These are phyloP conservation scores for Chirona hameri DNA, from an alignment of 2,888 invertebrate species.

Conservation along the genomic window DNA sequence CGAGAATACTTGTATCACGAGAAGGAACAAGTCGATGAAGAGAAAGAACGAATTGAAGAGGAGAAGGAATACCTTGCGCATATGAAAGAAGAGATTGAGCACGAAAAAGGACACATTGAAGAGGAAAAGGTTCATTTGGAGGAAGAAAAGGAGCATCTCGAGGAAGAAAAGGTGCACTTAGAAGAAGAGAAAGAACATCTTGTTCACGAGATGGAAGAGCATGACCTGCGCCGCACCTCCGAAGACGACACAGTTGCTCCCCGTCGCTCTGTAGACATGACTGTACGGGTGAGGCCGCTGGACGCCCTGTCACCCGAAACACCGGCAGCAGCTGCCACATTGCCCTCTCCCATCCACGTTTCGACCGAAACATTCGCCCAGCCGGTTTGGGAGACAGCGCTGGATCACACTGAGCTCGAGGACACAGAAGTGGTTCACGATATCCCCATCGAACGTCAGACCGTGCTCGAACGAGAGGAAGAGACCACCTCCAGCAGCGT, in stretches of 20 bases:
- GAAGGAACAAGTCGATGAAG: too few relatives aligned
- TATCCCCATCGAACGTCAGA: background rate
- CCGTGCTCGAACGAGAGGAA: background rate
- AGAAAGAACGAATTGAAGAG: too few relatives aligned
- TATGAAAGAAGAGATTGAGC: too few relatives aligned
- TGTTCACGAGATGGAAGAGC: conserved; percentile 28
- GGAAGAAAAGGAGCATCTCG: too few relatives aligned
- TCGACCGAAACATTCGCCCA: background rate
- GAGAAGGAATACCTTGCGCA: too few relatives aligned
- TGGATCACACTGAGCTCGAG: background rate
- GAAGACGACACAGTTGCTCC: background rate
- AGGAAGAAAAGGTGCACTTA: too few relatives aligned
- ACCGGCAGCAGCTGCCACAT: background rate
- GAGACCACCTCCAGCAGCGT: background rate
- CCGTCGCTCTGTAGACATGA: conserved; percentile 31
- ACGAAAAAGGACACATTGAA: too few relatives aligned
- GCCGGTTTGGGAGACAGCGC: background rate
- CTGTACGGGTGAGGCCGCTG: background rate
- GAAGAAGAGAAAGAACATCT: too few relatives aligned
- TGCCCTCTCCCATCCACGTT: background rate
- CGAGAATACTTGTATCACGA: conserved; percentile 13
- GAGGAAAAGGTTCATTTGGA: too few relatives aligned
- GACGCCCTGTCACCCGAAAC: background rate
- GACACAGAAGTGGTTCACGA: background rate
- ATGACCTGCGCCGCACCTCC: background rate